Base-by-base conservation (phyloP, 2,797 vertebrate species). In the Mallotus villosus region DNA sequence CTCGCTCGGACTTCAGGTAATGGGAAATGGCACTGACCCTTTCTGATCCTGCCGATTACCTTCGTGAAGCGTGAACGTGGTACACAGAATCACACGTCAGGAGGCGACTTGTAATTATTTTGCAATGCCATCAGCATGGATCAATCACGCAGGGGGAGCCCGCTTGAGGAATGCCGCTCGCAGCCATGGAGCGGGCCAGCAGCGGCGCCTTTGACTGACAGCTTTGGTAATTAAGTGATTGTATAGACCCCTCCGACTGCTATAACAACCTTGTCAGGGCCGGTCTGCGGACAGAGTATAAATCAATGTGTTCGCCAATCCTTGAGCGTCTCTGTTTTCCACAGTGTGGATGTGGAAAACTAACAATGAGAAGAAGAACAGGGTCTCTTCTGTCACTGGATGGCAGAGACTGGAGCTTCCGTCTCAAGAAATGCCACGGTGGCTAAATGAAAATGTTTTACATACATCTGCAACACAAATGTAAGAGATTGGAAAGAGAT, bases 181-280 rank as follows among this genome's bases (percentile, higher is more conserved):
- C 92, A 92, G 94, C 94, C 94, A 90, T 82, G 90, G 84, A 88
- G 79, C 90, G 87, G 87, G 89, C 91, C 92, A 90, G 93, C 87
- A 86, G 92, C 90, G 92, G 92, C 93, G 82, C 83, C 61, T 84
- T 86, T 97, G 96, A 98, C 92, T 97, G 97, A 97, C 96, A 97
- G 96, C 93, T 96, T 94, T 93, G 95, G 95, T 98, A 96, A 98
- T 99, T 97, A 97, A 95, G 95, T 93, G 95, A 95, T 95, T 95
- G 95, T 96, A 96, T 91, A 94, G 94, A 94, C 93, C 94, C 92
- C 93, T 93, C 93, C 88, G 90, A 94, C 94, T 94, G 95, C 93
- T 96, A 93, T 93, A 95, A 96, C 96, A 98, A 96, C 95, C 94
- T 96, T 97, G 95, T 95, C 95, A 94, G 93, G 95, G 95, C 94